Evolutionary conservation across 2,113 vertebrate species (phyloP).

Genomic region (Aix galericulata): DNA sequence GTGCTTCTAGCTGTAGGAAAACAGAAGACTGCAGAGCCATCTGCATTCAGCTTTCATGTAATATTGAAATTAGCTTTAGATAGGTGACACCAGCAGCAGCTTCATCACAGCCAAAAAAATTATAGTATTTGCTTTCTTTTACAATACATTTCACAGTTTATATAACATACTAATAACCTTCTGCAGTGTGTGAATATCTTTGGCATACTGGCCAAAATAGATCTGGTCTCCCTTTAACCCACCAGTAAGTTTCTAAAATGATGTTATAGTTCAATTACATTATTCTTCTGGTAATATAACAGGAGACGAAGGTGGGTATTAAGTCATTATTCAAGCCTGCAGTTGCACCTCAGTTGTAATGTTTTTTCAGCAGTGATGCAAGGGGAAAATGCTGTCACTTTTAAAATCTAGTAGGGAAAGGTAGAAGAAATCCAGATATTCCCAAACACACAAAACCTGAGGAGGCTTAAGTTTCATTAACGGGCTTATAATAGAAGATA

Average conservation of each 20-base stretch:
- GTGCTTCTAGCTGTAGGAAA: background rate
- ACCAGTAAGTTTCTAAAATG: background rate
- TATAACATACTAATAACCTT: background rate
- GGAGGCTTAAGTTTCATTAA: background rate
- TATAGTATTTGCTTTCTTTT: background rate
- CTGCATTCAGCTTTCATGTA: background rate
- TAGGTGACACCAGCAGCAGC: background rate
- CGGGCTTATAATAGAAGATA: background rate
- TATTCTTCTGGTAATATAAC: background rate
- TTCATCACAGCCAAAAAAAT: slow-evolving; percentile 33
- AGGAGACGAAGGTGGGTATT: background rate
- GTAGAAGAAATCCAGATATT: background rate
- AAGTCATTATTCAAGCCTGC: background rate
- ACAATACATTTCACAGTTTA: background rate
- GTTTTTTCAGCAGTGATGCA: background rate
- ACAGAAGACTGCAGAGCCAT: background rate
- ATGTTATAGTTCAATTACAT: background rate
- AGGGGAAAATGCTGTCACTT: background rate
- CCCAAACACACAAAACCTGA: background rate
- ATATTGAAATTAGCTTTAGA: background rate
- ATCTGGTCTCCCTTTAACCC: background rate
- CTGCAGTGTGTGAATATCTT: background rate
- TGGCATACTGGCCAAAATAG: background rate
- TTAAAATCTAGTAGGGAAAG: background rate
- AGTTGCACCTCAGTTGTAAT: background rate